Base-by-base conservation (phyloP, 2,888 invertebrate genomes). In the Drosophila neoperkinsi region DNA sequence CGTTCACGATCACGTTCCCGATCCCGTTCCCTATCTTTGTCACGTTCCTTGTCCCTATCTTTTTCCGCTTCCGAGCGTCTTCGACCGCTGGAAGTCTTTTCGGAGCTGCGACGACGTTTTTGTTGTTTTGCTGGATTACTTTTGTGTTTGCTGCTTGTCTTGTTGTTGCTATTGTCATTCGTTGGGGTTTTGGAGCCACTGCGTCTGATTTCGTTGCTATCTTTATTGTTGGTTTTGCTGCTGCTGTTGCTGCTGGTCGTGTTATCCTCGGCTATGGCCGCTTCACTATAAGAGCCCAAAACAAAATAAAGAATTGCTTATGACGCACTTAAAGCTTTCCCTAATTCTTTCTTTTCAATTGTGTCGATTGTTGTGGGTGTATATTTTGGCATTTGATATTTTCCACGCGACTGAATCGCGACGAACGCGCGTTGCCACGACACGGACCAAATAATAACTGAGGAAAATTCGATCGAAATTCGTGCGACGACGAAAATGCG, bases 391-490 rank as follows among this genome's bases (percentile, higher is more conserved):
- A 71, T 70, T 64, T 69, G 58, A 52, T 60, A 62, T 58, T 80
- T 80, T 81, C 63, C 74, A 66, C 82, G 76, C 86, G 88, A 67
- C 58, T 74, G 38, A 71, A 72, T 82, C 86, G 85, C 90, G 88
- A 78, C 84, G 79, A 82, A 78, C 88, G 90, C 91, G 88, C 86
- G 82, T 69, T 90, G 73, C 90, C 90, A 81, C 91, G 85, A 81
- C 91, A 91, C 87, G 91, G 79, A 89, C 84, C 77, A 90, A 83
- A 88, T 88, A 83, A 90, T 88, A 90, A 88, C 87, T 88, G 90
- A 88, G 81, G 66, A 75, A 88, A 88, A 69, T 71, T 76, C 72
- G 52, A 86, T 74, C 46, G 73, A 88, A 82, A 75, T 65, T 77
- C 55, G 53, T 71, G 61, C 71, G 90, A 76, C 82, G 69, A 74